Evolutionary conservation across 1,140 invertebrate genomes (phyloP), one percentile per base, ranked within the genome.

Genomic region (Drosophila bocqueti): DNA sequence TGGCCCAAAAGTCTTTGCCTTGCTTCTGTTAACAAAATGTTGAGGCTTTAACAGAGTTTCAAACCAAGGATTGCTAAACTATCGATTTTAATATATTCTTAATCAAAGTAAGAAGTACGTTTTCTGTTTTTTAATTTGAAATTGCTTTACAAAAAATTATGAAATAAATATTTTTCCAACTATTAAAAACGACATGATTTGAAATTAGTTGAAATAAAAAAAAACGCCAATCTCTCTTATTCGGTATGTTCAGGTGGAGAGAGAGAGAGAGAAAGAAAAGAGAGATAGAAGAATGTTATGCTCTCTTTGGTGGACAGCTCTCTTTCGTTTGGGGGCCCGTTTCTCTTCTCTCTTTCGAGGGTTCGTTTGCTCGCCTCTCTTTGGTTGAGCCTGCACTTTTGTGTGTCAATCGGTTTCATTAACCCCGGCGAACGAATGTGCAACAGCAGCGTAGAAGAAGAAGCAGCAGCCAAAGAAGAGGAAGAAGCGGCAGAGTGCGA

Each of bases 331-430:
- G 52, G 52, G 34, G 34, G 52, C 34, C 21, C 36, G 54, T 16
- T 55, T 55, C 52, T 55, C 52, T 57, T 38, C 18, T 4, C 54
- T 40, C 54, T 57, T 57, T 40, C 21, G 38, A n/a, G 54, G 54
- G 54, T 57, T 57, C 36, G 54, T 38, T 16, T 8, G 52, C 52
- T 18, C 15, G 4, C 34, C 24, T 62, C 29, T 69, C 58, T 45
- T 45, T 42, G 50, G 49, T 83, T 80, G 61, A 34, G 49, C 34
- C 40, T 79, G 81, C 79, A 77, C 73, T 92, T 57, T 91, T 92
- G 81, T 92, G 91, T 92, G 91, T 90, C 91, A 92, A 92, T 91
- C 89, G 81, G 91, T 91, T 92, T 87, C 91, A 92, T 92, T 92
- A 92, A 92, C 91, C 91, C 91, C 91, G 72, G 76, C 65, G 75